phyloP scores from a whole-genome alignment of 1,140 invertebrate species.

The Neodiprion fabricii region DNA sequence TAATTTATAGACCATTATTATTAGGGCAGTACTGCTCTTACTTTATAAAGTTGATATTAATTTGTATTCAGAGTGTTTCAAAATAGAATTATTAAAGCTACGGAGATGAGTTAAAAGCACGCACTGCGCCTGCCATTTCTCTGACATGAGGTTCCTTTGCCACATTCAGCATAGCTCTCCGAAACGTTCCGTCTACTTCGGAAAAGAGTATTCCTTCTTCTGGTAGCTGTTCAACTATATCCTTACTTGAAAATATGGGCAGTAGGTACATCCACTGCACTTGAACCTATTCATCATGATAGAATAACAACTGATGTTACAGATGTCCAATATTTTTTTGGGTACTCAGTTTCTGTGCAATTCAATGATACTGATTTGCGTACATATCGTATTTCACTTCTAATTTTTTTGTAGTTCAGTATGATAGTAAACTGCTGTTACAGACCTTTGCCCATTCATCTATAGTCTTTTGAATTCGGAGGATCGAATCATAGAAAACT shows the following conservation, averaged over 20 bases:
- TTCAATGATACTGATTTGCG: no score
- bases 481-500: constrained; percentile 83
- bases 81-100: not conserved
- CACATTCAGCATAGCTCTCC: constrained; percentile 79
- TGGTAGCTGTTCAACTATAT: constrained; percentile 93
- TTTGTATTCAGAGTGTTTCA: no score
- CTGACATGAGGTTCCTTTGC: constrained; percentile 77
- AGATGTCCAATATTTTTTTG: no score
- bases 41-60: no score
- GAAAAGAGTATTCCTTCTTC: constrained; percentile 84
- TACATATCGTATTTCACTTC: no score
- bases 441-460: constrained; percentile 87
- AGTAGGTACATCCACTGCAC: constrained; percentile 91
- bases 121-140: constrained; percentile 71
- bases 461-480: constrained; percentile 78
- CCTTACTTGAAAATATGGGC: constrained; percentile 92
- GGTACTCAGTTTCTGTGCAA: no score
- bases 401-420: constrained; percentile 8
- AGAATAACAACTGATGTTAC: not conserved
- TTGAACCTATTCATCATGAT: constrained; percentile 61
- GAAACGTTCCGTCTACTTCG: constrained; percentile 80
- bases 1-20: no score
- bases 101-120: not conserved
- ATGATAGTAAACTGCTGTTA: constrained; percentile 29
- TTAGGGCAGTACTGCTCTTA: no score